A percentile compares a stretch with the other conserved stretches of the same genome.
Conservation (phyloP, 2,113 vertebrate genomes). For the Sceloporus tristichus region DNA sequence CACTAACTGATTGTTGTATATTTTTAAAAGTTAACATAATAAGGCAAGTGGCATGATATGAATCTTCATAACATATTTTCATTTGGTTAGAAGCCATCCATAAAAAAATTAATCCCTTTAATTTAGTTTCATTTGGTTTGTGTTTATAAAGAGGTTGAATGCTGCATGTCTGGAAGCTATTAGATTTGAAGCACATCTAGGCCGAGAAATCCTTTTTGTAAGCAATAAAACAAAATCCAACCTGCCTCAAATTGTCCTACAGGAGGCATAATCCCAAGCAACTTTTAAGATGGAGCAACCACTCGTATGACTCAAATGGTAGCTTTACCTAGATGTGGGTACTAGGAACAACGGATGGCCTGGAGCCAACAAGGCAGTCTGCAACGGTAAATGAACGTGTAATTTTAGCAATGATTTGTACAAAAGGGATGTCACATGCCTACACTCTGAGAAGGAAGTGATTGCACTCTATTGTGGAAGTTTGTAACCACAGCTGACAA, state of each 20-base stretch:
- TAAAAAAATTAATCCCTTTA: not conserved
- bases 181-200: not conserved
- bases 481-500: conserved; percentile 61
- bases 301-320: not conserved
- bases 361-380: not conserved
- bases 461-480: conserved; percentile 20
- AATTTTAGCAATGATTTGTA: not conserved
- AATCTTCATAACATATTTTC: not conserved
- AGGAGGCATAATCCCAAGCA: not conserved
- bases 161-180: not conserved
- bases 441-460: not conserved
- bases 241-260: not conserved
- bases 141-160: not conserved
- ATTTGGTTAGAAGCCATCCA: conserved; percentile 5
- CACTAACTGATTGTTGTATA: too few species aligned
- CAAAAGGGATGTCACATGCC: not conserved
- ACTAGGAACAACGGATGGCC: not conserved
- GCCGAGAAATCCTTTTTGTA: not conserved
- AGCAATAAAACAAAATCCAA: conserved; percentile 10
- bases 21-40: not conserved
- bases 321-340: conserved; percentile 9
- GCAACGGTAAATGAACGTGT: not conserved
- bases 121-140: not conserved
- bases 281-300: not conserved
- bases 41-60: not conserved